phyloP scores from a whole-genome alignment of 2,888 invertebrate genomes.

The Melipona bicolor region DNA sequence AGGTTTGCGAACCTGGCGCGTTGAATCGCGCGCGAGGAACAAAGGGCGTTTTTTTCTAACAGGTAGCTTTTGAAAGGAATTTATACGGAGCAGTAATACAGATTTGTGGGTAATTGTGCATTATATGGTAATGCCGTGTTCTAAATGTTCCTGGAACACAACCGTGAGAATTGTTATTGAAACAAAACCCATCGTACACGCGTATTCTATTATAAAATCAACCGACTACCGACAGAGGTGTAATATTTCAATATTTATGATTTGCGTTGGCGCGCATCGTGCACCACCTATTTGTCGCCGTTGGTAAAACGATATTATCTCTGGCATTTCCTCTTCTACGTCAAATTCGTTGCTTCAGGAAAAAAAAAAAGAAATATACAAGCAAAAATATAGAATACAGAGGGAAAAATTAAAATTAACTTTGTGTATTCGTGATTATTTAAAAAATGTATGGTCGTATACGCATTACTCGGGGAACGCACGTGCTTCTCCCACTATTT shows the following conservation, averaged over 20 bases:
- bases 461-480: slow-evolving; percentile 45
- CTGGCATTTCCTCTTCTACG: neutral
- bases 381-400: neutral
- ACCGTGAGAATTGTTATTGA: slow-evolving; percentile 20
- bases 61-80: slow-evolving; percentile 5
- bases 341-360: neutral
- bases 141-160: slow-evolving; percentile 3
- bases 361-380: neutral
- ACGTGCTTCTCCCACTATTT: slow-evolving; percentile 51
- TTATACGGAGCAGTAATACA: slow-evolving; percentile 14
- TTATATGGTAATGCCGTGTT: slow-evolving; percentile 33
- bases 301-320: slow-evolving; percentile 8
- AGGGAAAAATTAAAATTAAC: too few relatives aligned
- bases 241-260: slow-evolving; percentile 21
- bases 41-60: neutral
- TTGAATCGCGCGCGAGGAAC: neutral
- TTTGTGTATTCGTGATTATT: neutral
- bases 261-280: neutral
- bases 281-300: neutral
- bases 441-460: neutral
- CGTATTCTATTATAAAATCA: slow-evolving; percentile 8
- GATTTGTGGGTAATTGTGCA: slow-evolving; percentile 31
- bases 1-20: too few relatives aligned
- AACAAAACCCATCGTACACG: neutral
- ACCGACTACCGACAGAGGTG: neutral